phyloP scores from a whole-genome alignment of 1,140 invertebrate species.

The Drosophila micromelanica region DNA sequence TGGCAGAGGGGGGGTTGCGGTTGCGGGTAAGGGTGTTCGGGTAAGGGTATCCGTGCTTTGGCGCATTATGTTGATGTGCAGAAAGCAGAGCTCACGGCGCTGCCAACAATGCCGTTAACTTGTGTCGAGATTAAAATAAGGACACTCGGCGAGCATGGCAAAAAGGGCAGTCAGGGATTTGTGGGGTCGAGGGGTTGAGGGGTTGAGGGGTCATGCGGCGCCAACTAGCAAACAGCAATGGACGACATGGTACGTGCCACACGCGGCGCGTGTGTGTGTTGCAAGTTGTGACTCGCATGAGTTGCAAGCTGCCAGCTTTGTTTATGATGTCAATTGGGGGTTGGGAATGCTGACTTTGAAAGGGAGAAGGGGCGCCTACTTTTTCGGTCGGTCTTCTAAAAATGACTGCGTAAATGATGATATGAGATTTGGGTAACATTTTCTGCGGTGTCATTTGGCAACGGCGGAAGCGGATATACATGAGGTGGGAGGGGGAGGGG shows the following conservation, averaged over 20 bases:
- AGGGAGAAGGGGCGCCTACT: too few relatives aligned
- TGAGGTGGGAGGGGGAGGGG: background rate
- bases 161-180: background rate
- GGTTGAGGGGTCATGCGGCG: background rate
- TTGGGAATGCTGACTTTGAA: background rate
- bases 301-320: conserved; percentile 74
- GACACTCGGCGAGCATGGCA: conserved; percentile 49
- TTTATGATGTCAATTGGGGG: conserved; percentile 56
- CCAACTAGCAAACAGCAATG: conserved; percentile 1
- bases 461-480: conserved; percentile 63
- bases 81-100: conserved; percentile 65
- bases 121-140: conserved; percentile 82
- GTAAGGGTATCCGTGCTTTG: conserved; percentile 6
- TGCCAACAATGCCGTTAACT: conserved; percentile 80
- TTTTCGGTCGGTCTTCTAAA: conserved; percentile 44
- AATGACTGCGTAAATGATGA: conserved; percentile 82
- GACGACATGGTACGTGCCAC: conserved; percentile 36
- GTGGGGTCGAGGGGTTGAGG: too few relatives aligned
- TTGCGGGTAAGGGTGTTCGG: conserved; percentile 41
- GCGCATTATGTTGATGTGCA: conserved; percentile 67
- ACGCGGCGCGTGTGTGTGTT: conserved; percentile 26
- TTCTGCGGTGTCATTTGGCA: conserved; percentile 74
- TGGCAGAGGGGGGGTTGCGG: too few relatives aligned
- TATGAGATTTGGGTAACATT: conserved; percentile 80
- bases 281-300: conserved; percentile 65